Base-by-base conservation (phyloP, 1,140 invertebrate species). In the Saccostrea glomerata region DNA sequence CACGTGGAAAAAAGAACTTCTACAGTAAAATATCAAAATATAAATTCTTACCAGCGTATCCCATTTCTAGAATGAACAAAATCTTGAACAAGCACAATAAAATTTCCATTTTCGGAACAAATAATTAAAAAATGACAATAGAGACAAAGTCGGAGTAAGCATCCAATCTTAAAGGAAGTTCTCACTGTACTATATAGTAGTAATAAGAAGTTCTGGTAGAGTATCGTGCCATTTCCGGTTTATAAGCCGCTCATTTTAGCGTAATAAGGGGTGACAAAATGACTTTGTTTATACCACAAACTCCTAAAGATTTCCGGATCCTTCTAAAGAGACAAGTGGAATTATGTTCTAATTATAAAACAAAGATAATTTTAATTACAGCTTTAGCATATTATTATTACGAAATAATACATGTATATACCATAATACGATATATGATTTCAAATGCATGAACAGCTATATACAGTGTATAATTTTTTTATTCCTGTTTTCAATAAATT, bases 201-300 rank as follows among this genome's bases (percentile, higher is more conserved):
- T 77, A 63, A 63, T 63, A 63, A 20, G 17, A 63, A 63, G 58
- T 63, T 63, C 58, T 20, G 30, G 13, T 36, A 25, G 25, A 30
- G 25, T 77, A 77, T 25, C 30, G 70, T 12, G 30, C 60, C 30
- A 77, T 77, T 77, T 77, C 70, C 70, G 70, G 70, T 77, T 77
- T 36, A 36, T 77, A 77, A 77, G 70, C 30, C 25, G 70, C 12
- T 77, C 2, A 30, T 25, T 25, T 77, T 25, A 30, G 13, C 30
- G 23, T 77, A 77, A 77, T 25, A 77, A 30, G 70, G 30, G 70
- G 25, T 77, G 70, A 77, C 60, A 30, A 77, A 77, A 77, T 77
- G 70, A 77, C 70, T 77, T 77, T 77, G 70, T 77, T 77, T 77
- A 63, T 63, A n/a, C 15, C 15, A 20, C 58, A 63, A 63, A 20